Evolutionary conservation across 2,888 invertebrate species (phyloP).

Genomic region (Pandemis corylana): DNA sequence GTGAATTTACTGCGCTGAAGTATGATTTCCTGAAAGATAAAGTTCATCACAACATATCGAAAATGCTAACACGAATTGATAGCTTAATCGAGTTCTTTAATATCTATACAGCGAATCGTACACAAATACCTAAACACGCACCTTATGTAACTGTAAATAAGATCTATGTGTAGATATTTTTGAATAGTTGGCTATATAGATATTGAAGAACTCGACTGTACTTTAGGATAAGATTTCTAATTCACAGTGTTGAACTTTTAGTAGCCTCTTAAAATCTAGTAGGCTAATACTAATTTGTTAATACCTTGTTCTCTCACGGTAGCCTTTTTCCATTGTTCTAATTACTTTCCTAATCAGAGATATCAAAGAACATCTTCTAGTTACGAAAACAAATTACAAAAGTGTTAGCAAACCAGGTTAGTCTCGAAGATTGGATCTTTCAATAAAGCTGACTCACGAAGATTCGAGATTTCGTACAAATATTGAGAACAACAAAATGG

Average conservation of each 20-base stretch:
- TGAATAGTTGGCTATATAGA: too few species aligned
- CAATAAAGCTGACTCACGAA: background rate
- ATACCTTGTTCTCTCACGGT: background rate
- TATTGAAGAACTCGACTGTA: too few species aligned
- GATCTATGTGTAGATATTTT: too few species aligned
- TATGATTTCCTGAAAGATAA: conserved; percentile 8
- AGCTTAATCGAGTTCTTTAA: background rate
- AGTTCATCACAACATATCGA: background rate
- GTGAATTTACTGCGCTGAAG: conserved; percentile 5
- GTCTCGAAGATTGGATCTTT: background rate
- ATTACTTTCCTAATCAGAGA: background rate
- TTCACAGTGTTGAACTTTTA: too few species aligned
- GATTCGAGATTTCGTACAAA: background rate
- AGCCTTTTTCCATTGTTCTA: background rate
- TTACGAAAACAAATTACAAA: conserved; percentile 6
- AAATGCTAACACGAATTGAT: background rate
- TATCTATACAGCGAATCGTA: too few species aligned
- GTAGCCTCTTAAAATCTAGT: background rate
- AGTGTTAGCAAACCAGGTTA: background rate
- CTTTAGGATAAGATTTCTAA: too few species aligned
- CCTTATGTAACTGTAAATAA: too few species aligned
- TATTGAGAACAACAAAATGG: too few species aligned
- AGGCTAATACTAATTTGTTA: background rate
- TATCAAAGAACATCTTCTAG: background rate
- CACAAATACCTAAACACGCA: too few species aligned